Conservation (phyloP, 2,888 invertebrate genomes). For the Pseudococcus longispinus region DNA sequence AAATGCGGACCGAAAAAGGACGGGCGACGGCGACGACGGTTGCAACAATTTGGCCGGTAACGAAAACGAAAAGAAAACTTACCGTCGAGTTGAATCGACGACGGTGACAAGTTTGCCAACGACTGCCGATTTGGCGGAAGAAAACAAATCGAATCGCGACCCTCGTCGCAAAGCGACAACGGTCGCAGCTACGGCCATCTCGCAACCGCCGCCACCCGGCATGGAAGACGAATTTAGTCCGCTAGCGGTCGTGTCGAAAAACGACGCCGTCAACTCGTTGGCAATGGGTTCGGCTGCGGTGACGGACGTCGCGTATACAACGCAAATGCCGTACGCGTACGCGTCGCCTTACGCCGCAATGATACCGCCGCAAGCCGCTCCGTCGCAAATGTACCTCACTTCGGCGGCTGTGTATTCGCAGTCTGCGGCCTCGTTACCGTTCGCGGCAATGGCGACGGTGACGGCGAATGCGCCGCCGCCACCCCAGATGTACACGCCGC, state of each 20-base stretch:
- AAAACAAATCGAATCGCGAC: slow-evolving; percentile 41
- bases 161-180: slow-evolving; percentile 51
- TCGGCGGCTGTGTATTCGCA: slow-evolving; percentile 29
- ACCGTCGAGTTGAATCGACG: not conserved
- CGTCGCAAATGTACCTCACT: slow-evolving; percentile 42
- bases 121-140: slow-evolving; percentile 20
- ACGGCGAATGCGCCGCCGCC: not conserved
- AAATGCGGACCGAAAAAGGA: not conserved
- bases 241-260: not conserved
- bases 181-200: slow-evolving; percentile 22
- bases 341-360: not conserved
- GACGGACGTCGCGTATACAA: not conserved
- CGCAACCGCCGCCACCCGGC: slow-evolving; percentile 59
- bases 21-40: not conserved
- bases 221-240: slow-evolving; percentile 58
- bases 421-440: not conserved
- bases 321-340: not conserved
- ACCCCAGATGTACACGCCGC: slow-evolving; percentile 8
- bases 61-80: not conserved
- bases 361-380: not conserved
- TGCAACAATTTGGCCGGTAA: not conserved
- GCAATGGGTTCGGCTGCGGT: not conserved
- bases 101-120: not conserved
- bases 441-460: not conserved
- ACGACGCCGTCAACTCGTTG: not conserved